These are phyloP conservation scores for Ctenomys sociabilis DNA, from an alignment of 2,113 vertebrate genomes.

Conservation along the genomic window DNA sequence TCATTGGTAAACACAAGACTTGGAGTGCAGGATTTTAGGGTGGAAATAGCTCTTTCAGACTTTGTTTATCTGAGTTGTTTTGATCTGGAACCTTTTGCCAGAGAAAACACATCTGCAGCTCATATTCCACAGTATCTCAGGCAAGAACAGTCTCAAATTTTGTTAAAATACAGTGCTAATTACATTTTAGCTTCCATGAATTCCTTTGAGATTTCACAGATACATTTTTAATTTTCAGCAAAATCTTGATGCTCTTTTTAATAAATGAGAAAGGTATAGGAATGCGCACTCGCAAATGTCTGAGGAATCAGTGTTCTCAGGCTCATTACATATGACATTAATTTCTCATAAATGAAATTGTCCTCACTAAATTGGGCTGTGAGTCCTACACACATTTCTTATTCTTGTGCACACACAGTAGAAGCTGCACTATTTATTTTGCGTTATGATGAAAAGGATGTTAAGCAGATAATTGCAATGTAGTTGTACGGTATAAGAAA, in stretches of 20 bases:
- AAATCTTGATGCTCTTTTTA: slow-evolving; percentile 34
- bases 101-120: slow-evolving; percentile 77
- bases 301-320: background rate
- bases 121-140: slow-evolving; percentile 68
- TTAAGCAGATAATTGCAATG: background rate
- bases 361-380: background rate
- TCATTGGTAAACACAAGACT: background rate
- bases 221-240: slow-evolving; percentile 72
- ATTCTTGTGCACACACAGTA: background rate
- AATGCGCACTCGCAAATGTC: background rate
- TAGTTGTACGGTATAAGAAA: background rate
- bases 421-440: background rate
- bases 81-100: slow-evolving; percentile 70
- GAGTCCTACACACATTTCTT: background rate
- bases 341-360: background rate
- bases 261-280: background rate
- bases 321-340: background rate
- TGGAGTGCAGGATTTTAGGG: background rate
- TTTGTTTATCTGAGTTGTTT: slow-evolving; percentile 74
- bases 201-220: slow-evolving; percentile 69
- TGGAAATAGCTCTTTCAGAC: background rate
- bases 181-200: slow-evolving; percentile 65
- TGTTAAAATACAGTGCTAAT: slow-evolving; percentile 79
- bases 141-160: slow-evolving; percentile 71
- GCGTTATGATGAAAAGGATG: background rate